Evolutionary conservation across 2,888 invertebrate genomes (phyloP), one percentile per base, ranked within the genome.

Genomic region (Drosophila paucipuncta): DNA sequence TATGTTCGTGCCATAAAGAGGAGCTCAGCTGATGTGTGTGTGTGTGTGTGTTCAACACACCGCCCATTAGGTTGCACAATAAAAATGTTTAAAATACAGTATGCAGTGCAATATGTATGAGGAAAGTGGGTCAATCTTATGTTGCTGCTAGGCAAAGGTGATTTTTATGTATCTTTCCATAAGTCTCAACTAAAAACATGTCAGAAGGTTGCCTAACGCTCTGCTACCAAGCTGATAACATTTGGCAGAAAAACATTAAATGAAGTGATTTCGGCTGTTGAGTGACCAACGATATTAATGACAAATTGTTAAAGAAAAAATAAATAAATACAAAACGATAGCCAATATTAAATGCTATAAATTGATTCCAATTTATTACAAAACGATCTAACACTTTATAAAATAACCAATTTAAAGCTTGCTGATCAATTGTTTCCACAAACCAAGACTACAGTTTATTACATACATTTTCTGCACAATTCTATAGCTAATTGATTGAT

Each of bases 31-130:
- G 31, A 37, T 65, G 47, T 52, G 43, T 58, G 31, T 68, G 52
- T 63, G 37, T 54, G 57, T 63, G 55, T 60, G 30, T 57, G 53
- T 57, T 37, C 52, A 85, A 84, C 87, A 89, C 84, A 82, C 80
- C 77, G 78, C 80, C 88, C 88, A 87, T 89, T 85, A 86, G 70
- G 68, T 73, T 75, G 80, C 82, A 82, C 90, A 84, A 87, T 85
- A 85, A 87, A 87, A 89, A 80, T 82, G 68, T 87, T 85, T 87
- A 89, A 89, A 85, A 85, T 89, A 82, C 84, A n/a, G n/a, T 81
- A 72, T 80, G 53, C 57, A 64, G 28, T n/a, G 62, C 72, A 64
- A 65, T 77, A 65, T 59, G 70, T 70, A 62, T 63, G 63, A 66
- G 31, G 60, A 53, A 72, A 72, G 35, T 68, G 64, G 54, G 31